Percentiles rank a stretch among this genome's conserved stretches.
phyloP scores from a whole-genome alignment of 2,888 invertebrate species.

The Erannis defoliaria region DNA sequence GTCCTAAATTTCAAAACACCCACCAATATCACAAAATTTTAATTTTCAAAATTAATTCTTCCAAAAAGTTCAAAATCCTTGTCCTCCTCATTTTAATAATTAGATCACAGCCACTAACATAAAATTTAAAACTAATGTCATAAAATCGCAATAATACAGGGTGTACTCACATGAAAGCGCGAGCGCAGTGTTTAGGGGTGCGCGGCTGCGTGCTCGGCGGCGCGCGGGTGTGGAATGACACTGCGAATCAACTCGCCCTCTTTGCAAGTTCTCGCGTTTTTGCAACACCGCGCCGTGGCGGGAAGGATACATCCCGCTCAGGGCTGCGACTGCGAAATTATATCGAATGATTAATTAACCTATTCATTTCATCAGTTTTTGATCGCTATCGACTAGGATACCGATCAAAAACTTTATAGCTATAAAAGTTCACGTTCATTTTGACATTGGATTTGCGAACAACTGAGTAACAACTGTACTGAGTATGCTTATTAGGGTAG shows the following conservation, averaged over 20 bases:
- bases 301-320: conserved; percentile 18
- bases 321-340: conserved; percentile 11
- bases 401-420: background rate
- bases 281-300: conserved; percentile 49
- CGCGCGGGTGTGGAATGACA: conserved; percentile 50
- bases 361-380: background rate
- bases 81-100: background rate
- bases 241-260: background rate
- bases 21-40: no score
- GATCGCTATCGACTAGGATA: no score
- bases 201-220: conserved; percentile 28
- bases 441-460: background rate
- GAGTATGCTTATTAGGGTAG: no score
- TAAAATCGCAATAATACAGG: conserved; percentile 3
- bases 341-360: conserved; percentile 1
- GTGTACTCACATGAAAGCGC: conserved; percentile 32
- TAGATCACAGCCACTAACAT: background rate
- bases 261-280: conserved; percentile 41
- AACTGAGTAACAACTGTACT: no score
- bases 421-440: no score
- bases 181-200: conserved; percentile 19
- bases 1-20: no score
- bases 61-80: background rate
- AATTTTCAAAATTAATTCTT: no score
- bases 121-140: background rate